These are phyloP conservation scores for Calameuta pallipes DNA, from an alignment of 2,888 invertebrate genomes.

Conservation along the genomic window DNA sequence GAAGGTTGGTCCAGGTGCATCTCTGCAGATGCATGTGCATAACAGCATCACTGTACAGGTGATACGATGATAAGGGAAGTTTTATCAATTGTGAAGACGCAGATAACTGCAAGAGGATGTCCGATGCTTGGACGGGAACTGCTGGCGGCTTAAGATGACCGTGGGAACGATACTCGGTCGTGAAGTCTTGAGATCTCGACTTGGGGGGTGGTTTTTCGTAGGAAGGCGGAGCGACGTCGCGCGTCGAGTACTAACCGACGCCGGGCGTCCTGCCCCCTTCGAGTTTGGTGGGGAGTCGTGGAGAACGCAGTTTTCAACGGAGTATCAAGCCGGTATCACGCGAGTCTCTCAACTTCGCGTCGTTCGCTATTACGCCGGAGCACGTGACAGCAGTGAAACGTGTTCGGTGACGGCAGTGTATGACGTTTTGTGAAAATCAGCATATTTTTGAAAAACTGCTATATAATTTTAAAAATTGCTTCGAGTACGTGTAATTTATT, in stretches of 20 bases:
- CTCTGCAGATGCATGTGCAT: no score
- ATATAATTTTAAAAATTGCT: no score
- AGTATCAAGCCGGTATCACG: conserved; percentile 54
- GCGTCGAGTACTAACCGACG: conserved; percentile 48
- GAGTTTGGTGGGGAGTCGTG: conserved; percentile 50
- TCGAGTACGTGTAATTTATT: no score
- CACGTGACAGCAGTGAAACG: neutral
- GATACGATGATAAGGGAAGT: no score
- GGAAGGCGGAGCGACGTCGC: conserved; percentile 62
- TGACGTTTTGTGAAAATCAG: neutral
- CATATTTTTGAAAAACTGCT: no score
- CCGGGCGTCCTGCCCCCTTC: conserved; percentile 44
- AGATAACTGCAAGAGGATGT: no score
- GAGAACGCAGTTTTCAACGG: conserved; percentile 57
- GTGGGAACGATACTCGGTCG: conserved; percentile 16
- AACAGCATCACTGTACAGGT: no score
- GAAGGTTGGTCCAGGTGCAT: no score
- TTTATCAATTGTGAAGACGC: no score
- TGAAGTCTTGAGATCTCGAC: conserved; percentile 4
- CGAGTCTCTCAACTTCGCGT: conserved; percentile 23
- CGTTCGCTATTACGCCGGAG: conserved; percentile 4
- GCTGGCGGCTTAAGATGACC: conserved; percentile 15
- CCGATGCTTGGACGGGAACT: no score
- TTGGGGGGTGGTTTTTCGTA: conserved; percentile 46
- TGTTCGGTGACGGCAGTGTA: neutral